Evolutionary conservation across 2,797 vertebrate genomes (phyloP).

Genomic region (Knipowitschia caucasica): DNA sequence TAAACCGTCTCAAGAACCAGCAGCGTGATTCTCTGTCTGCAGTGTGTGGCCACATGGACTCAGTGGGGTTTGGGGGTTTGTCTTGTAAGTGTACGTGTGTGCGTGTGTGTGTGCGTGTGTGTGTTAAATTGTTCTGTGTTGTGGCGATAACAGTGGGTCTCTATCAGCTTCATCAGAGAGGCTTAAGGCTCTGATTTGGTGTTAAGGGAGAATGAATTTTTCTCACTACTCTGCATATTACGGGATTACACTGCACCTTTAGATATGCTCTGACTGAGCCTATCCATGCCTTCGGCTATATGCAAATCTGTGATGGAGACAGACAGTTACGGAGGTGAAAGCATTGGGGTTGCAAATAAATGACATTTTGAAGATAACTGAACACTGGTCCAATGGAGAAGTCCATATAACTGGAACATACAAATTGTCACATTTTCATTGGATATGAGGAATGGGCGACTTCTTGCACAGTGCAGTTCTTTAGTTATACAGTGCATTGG

Average conservation of each 20-base stretch:
- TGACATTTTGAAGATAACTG: constrained; percentile 36
- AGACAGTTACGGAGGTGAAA: constrained; percentile 50
- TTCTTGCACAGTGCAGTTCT: too few relatives aligned
- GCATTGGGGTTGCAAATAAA: constrained; percentile 28
- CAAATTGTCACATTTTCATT: background rate
- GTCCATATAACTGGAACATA: background rate
- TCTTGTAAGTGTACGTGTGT: constrained; percentile 17
- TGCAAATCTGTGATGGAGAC: constrained; percentile 58
- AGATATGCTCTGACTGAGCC: constrained; percentile 64
- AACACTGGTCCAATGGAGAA: constrained; percentile 41
- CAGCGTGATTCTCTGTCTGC: too few relatives aligned
- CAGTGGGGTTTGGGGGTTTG: too few relatives aligned
- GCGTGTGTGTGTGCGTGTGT: constrained; percentile 39
- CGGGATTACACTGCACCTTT: constrained; percentile 79
- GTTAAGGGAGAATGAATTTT: constrained; percentile 72
- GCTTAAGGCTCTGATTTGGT: constrained; percentile 70
- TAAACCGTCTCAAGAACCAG: too few relatives aligned
- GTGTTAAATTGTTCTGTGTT: constrained; percentile 76
- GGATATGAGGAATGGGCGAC: too few relatives aligned
- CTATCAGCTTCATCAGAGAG: constrained; percentile 75
- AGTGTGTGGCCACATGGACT: too few relatives aligned
- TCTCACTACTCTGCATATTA: constrained; percentile 78
- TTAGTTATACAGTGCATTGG: too few relatives aligned
- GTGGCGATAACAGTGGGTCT: constrained; percentile 73
- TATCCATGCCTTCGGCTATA: constrained; percentile 58